These are phyloP conservation scores for Campoletis raptor DNA, from an alignment of 2,888 invertebrate species.

Conservation along the genomic window DNA sequence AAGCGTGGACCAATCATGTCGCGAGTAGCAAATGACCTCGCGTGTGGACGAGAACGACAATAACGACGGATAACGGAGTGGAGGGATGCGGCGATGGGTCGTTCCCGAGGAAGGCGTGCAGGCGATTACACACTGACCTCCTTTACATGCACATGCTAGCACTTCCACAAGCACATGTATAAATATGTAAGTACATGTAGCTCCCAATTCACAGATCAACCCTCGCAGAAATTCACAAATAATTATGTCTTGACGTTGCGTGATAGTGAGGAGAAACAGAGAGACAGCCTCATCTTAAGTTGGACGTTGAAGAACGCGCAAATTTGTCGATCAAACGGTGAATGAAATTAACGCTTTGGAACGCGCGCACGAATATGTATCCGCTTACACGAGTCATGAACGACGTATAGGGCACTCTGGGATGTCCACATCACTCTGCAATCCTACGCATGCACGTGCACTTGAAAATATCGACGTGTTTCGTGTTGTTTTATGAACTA, in stretches of 20 bases:
- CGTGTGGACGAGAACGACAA: constrained; percentile 53
- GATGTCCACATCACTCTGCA: neutral
- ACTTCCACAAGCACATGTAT: neutral
- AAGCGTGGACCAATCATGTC: constrained; percentile 78
- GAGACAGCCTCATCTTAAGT: neutral
- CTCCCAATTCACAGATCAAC: constrained; percentile 13
- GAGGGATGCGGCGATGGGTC: constrained; percentile 51
- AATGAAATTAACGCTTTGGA: constrained; percentile 33
- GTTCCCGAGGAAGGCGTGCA: constrained; percentile 47
- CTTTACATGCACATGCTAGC: constrained; percentile 33
- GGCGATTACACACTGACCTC: constrained; percentile 68
- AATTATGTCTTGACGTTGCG: constrained; percentile 23
- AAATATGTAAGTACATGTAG: neutral
- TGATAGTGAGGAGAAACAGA: constrained; percentile 11
- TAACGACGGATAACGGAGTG: constrained; percentile 52
- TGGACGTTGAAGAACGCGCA: constrained; percentile 60
- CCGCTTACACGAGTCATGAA: constrained; percentile 23
- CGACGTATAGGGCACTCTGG: neutral
- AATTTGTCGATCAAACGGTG: constrained; percentile 54
- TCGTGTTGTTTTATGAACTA: constrained; percentile 18
- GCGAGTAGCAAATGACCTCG: constrained; percentile 67
- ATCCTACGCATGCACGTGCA: neutral
- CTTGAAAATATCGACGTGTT: neutral
- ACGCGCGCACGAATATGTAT: constrained; percentile 12
- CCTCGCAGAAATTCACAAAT: constrained; percentile 36